These are phyloP conservation scores for Microplitis demolitor DNA, from an alignment of 1,140 invertebrate species.

Conservation along the genomic window DNA sequence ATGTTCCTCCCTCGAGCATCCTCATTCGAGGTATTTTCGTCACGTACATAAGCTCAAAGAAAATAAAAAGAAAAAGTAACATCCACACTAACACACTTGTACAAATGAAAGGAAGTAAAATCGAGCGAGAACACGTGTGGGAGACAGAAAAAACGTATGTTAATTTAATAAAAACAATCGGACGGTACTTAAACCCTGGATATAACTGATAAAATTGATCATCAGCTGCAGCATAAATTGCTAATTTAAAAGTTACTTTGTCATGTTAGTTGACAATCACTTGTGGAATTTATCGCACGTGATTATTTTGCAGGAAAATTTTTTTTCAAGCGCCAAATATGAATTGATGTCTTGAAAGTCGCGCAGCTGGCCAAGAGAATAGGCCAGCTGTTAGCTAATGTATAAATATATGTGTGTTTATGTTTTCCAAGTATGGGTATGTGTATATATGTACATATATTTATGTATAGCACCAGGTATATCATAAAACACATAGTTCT, in stretches of 20 bases:
- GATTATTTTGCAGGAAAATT: neutral
- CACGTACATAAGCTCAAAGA: conserved; percentile 10
- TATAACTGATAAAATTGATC: no score
- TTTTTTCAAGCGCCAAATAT: neutral
- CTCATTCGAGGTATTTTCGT: conserved; percentile 17
- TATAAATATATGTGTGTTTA: neutral
- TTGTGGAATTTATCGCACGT: neutral
- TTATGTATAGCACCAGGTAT: neutral
- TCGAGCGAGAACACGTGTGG: neutral
- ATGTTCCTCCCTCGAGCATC: conserved; percentile 1
- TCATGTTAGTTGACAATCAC: no score
- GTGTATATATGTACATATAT: neutral
- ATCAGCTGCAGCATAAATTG: no score
- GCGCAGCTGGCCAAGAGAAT: conserved; percentile 21
- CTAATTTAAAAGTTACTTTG: no score
- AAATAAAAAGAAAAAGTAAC: neutral
- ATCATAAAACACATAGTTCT: neutral
- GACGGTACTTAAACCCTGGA: no score
- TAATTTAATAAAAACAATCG: no score
- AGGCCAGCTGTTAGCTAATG: conserved; percentile 13
- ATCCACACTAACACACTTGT: neutral
- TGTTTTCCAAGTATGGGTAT: neutral
- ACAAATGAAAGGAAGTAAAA: conserved; percentile 5
- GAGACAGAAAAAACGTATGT: no score
- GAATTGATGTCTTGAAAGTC: conserved; percentile 5